Evolutionary conservation across 2,113 vertebrate genomes (phyloP).

Genomic region (Carlito syrichta): DNA sequence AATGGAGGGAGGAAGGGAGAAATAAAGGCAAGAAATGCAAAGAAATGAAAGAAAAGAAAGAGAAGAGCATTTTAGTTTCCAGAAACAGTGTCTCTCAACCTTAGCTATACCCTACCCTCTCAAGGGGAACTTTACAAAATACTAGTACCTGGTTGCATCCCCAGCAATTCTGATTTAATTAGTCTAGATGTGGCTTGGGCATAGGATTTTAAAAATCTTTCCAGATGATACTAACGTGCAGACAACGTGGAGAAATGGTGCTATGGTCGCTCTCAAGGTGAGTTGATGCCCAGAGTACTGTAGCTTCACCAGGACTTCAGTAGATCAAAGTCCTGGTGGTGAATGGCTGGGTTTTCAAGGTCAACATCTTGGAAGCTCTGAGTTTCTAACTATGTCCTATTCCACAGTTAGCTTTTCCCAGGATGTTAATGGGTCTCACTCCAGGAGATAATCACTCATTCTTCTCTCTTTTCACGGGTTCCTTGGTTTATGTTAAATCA

Average conservation of each 20-base stretch:
- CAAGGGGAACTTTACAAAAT: not conserved
- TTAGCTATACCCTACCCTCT: not conserved
- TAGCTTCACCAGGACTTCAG: not conserved
- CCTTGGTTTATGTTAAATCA: constrained; percentile 25
- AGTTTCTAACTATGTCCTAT: not conserved
- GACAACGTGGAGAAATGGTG: not conserved
- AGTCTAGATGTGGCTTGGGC: not conserved
- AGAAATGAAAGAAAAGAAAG: not conserved
- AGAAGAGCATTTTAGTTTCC: not conserved
- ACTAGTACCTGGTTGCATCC: not conserved
- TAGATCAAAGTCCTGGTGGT: not conserved
- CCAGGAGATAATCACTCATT: not conserved
- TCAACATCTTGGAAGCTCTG: not conserved
- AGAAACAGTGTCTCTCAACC: not conserved
- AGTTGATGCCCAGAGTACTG: not conserved
- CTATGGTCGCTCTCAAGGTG: not conserved
- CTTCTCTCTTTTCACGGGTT: not conserved
- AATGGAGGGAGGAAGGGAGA: not conserved
- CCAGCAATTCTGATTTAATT: not conserved
- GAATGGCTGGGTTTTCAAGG: not conserved
- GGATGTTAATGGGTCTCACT: not conserved
- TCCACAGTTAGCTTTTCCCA: not conserved
- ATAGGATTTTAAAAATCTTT: not conserved
- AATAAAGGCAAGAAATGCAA: not conserved
- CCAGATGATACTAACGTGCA: not conserved